Evolutionary conservation across 2,888 invertebrate genomes (phyloP).

Genomic region (Xestia c-nigrum): DNA sequence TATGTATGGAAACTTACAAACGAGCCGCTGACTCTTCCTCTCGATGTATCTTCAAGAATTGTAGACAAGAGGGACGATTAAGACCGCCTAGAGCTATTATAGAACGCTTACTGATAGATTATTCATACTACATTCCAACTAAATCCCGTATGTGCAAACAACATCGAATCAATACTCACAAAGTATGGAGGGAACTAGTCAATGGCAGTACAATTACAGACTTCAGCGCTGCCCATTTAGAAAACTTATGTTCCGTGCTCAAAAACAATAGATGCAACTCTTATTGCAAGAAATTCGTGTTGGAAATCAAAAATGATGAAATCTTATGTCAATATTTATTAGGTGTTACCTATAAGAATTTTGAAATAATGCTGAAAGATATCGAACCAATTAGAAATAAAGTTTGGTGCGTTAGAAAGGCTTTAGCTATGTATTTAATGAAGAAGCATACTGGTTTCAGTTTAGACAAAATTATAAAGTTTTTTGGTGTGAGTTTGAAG

Average conservation of each 20-base stretch:
- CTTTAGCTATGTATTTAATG: slow-evolving; percentile 33
- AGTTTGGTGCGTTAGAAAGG: background rate
- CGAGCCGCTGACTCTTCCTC: slow-evolving; percentile 4
- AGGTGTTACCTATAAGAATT: slow-evolving; percentile 14
- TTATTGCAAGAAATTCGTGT: slow-evolving; percentile 4
- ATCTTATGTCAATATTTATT: slow-evolving; percentile 26
- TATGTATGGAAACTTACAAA: slow-evolving; percentile 5
- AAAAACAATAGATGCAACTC: background rate
- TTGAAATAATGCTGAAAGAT: slow-evolving; percentile 15
- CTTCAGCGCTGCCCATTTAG: slow-evolving; percentile 12
- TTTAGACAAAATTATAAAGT: background rate
- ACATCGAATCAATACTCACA: slow-evolving; percentile 13
- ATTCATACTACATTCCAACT: slow-evolving; percentile 16
- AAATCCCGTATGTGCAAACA: background rate
- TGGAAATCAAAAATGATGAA: background rate
- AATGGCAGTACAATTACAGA: slow-evolving; percentile 4
- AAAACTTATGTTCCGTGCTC: slow-evolving; percentile 9
- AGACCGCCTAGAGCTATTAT: background rate
- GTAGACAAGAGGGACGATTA: background rate
- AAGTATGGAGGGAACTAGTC: slow-evolving; percentile 12
- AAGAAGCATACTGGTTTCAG: slow-evolving; percentile 22
- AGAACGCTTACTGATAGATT: slow-evolving; percentile 34
- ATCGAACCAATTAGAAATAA: background rate
- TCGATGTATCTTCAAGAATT: slow-evolving; percentile 34
- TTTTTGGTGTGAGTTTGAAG: slow-evolving; percentile 8